Conservation (phyloP, 2,113 vertebrate genomes). For the Suricata suricatta region DNA sequence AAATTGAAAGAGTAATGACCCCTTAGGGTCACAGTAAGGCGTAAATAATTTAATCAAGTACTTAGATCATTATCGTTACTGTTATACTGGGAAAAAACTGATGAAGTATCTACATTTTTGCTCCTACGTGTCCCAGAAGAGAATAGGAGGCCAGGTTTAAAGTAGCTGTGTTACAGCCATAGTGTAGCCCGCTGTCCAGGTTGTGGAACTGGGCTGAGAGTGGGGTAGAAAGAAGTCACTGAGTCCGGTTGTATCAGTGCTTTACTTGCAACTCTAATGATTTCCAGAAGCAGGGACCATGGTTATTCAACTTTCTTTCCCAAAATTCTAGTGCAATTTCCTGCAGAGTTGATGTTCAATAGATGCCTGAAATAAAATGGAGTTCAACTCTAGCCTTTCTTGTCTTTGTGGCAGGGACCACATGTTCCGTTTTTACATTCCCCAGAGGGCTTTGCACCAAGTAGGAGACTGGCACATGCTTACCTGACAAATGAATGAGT, state of each 20-base stretch:
- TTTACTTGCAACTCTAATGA: neutral
- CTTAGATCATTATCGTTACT: neutral
- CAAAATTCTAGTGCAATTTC: neutral
- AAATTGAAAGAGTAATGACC: neutral
- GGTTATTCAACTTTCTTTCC: neutral
- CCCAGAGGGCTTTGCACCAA: neutral
- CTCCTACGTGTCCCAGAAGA: neutral
- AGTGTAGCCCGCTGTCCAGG: neutral
- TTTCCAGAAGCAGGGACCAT: neutral
- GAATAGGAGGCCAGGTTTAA: neutral
- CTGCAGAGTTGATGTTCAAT: neutral
- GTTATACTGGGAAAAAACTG: neutral
- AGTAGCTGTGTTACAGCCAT: fast-evolving
- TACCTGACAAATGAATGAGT: neutral
- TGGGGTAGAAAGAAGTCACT: neutral
- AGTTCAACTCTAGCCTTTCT: neutral
- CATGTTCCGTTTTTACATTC: neutral
- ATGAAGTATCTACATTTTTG: neutral
- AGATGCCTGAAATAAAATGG: neutral
- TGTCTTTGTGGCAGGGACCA: neutral
- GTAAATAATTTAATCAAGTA: neutral
- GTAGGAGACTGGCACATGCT: neutral
- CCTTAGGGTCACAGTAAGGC: neutral
- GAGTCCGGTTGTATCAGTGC: neutral
- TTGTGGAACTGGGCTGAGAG: fast-evolving